Evolutionary conservation across 2,888 invertebrate species (phyloP).

Genomic region (Neria commutata): DNA sequence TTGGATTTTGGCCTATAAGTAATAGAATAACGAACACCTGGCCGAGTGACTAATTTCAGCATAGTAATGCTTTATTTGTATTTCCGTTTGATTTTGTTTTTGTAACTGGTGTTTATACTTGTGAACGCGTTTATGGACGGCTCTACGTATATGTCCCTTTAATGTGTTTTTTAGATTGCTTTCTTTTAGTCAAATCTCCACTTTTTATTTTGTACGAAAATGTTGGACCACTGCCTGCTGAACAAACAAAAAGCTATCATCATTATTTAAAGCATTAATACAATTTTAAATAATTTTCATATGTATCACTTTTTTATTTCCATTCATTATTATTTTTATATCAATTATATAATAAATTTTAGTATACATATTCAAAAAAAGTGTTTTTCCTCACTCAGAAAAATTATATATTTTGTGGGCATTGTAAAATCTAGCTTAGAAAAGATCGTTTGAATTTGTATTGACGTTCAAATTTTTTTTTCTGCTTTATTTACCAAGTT

Average conservation of each 20-base stretch:
- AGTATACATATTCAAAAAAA: not conserved
- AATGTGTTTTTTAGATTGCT: not conserved
- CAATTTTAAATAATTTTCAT: not conserved
- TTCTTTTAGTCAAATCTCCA: not conserved
- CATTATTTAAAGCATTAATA: not conserved
- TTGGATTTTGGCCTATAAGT: slow-evolving; percentile 67
- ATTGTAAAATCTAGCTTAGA: too few relatives aligned
- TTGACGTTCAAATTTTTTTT: too few relatives aligned
- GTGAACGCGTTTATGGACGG: slow-evolving; percentile 7
- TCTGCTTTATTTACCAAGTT: too few relatives aligned
- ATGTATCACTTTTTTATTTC: not conserved
- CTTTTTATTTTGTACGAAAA: not conserved
- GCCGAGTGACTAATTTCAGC: slow-evolving; percentile 12
- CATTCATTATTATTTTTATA: not conserved
- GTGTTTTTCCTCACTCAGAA: too few relatives aligned
- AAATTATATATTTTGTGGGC: too few relatives aligned
- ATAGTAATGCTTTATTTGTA: slow-evolving; percentile 22
- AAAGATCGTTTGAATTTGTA: too few relatives aligned
- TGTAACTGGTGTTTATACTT: not conserved
- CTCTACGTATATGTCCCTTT: not conserved
- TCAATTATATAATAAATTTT: not conserved
- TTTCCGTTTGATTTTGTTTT: slow-evolving; percentile 10
- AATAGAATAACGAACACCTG: slow-evolving; percentile 23
- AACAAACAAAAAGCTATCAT: too few relatives aligned
- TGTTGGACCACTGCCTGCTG: not conserved